Evolutionary conservation across 2,797 vertebrate genomes (phyloP).

Genomic region (Thaleichthys pacificus): DNA sequence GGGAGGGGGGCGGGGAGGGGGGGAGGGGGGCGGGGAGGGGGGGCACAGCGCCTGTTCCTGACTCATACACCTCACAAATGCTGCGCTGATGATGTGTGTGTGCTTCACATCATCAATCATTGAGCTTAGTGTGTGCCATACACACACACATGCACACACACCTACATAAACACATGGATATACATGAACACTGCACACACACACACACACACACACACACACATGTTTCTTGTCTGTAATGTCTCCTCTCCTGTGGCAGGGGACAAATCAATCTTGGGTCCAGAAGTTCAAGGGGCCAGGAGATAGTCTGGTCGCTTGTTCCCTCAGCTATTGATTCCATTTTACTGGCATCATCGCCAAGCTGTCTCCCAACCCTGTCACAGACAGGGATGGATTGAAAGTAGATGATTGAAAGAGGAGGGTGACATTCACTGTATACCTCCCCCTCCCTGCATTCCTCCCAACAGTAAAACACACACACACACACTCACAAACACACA

Average conservation of each 20-base stretch:
- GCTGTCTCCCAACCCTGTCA: slow-evolving; percentile 65
- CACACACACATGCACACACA: slow-evolving; percentile 10
- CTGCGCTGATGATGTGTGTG: slow-evolving; percentile 94
- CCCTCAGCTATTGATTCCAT: slow-evolving; percentile 76
- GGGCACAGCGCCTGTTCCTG: slow-evolving; percentile 84
- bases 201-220: slow-evolving; percentile 59
- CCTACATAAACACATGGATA: slow-evolving; percentile 4
- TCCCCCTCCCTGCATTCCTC: slow-evolving; percentile 25
- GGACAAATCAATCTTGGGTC: slow-evolving; percentile 77
- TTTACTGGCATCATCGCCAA: slow-evolving; percentile 76
- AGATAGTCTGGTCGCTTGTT: slow-evolving; percentile 75
- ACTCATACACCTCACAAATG: slow-evolving; percentile 97
- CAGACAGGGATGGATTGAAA: slow-evolving; percentile 72
- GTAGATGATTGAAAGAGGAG: slow-evolving; percentile 75
- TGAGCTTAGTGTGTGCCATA: slow-evolving; percentile 59
- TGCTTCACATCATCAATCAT: slow-evolving; percentile 94
- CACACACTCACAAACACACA: neutral
- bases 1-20: slow-evolving; percentile 86
- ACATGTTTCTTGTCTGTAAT: slow-evolving; percentile 69
- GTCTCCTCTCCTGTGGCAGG: slow-evolving; percentile 69
- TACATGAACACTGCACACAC: slow-evolving; percentile 36
- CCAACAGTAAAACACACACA: no score
- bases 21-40: no score
- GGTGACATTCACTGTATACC: slow-evolving; percentile 76
- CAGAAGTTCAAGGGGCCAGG: slow-evolving; percentile 77